phyloP scores from a whole-genome alignment of 2,888 invertebrate genomes.

The Agonum fuliginosum region DNA sequence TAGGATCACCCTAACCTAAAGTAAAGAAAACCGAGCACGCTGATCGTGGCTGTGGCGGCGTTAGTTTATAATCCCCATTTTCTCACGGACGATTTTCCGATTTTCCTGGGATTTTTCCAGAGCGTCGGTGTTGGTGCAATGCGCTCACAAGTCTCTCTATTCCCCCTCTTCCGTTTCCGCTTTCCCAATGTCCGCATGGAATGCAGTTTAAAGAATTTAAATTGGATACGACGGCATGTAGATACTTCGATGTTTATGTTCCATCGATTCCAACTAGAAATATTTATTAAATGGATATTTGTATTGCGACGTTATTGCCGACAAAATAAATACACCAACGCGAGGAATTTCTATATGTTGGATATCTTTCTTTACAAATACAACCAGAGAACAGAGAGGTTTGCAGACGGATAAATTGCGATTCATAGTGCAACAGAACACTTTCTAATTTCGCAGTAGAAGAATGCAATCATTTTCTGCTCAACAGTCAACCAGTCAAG shows the following conservation, averaged over 20 bases:
- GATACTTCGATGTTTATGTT: slow-evolving; percentile 35
- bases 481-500: too few species aligned
- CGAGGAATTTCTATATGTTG: not conserved
- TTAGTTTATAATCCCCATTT: slow-evolving; percentile 25
- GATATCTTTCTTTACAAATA: not conserved
- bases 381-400: too few species aligned
- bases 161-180: not conserved
- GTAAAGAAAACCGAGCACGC: too few species aligned
- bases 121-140: not conserved
- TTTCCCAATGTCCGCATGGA: slow-evolving; percentile 14
- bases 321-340: not conserved
- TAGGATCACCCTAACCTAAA: too few species aligned
- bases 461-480: too few species aligned
- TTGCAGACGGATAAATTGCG: too few species aligned
- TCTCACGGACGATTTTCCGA: too few species aligned
- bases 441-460: too few species aligned
- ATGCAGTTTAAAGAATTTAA: slow-evolving; percentile 52
- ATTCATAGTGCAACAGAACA: too few species aligned
- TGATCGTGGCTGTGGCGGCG: too few species aligned
- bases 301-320: slow-evolving; percentile 12
- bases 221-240: slow-evolving; percentile 43
- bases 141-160: slow-evolving; percentile 9
- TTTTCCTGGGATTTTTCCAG: slow-evolving; percentile 12
- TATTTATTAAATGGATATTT: slow-evolving; percentile 52
- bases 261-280: slow-evolving; percentile 35